Evolutionary conservation across 2,797 vertebrate species (phyloP).

Genomic region (Tragopan temminckii): DNA sequence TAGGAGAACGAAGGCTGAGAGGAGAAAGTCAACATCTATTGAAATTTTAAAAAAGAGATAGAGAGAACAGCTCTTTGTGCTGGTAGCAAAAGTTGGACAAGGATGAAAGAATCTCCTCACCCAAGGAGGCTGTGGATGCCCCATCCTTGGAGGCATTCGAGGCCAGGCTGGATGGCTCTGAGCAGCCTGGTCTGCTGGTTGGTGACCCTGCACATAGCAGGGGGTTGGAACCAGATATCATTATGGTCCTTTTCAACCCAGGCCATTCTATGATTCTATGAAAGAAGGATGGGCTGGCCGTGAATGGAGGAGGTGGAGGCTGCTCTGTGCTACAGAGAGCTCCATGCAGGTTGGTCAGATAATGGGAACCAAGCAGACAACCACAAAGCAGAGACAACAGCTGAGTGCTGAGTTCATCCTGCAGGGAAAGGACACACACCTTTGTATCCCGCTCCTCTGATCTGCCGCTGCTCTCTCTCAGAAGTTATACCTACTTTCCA

Average conservation of each 20-base stretch:
- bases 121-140: too few species aligned
- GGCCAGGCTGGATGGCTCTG: too few species aligned
- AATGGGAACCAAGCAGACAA: background rate
- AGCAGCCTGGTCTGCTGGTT: too few species aligned
- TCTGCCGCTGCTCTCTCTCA: background rate
- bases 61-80: background rate
- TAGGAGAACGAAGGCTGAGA: background rate
- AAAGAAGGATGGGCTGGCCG: background rate
- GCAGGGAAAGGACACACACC: background rate
- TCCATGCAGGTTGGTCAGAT: background rate
- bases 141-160: too few species aligned
- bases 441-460: background rate
- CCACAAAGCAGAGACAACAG: background rate
- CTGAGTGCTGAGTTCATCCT: background rate
- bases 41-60: background rate
- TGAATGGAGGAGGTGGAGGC: background rate
- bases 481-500: background rate
- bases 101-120: background rate
- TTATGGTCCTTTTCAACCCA: too few species aligned
- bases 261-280: background rate
- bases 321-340: background rate
- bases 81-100: background rate
- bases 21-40: background rate
- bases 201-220: too few species aligned
- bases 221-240: too few species aligned